phyloP scores from a whole-genome alignment of 2,113 vertebrate genomes.

The Alosa alosa region DNA sequence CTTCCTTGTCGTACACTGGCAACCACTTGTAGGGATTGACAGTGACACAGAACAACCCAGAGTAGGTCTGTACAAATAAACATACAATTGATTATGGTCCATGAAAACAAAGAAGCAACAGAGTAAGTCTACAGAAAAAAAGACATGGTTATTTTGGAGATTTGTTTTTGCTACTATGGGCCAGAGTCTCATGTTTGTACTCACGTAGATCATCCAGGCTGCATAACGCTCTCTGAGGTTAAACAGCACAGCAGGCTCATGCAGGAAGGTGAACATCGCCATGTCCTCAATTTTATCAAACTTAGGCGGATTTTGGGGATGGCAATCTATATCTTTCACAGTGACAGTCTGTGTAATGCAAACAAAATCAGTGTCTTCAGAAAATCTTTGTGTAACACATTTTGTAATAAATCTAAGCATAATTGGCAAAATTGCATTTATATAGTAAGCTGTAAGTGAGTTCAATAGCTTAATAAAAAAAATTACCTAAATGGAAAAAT shows the following conservation, averaged over 20 bases:
- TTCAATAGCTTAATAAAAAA: too few species aligned
- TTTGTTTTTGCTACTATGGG: not conserved
- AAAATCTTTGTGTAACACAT: not conserved
- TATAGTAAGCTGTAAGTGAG: too few species aligned
- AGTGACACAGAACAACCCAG: constrained; percentile 15
- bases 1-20: constrained; percentile 6
- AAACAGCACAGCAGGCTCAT: constrained; percentile 77
- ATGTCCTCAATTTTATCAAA: constrained; percentile 81
- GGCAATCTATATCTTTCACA: constrained; percentile 68
- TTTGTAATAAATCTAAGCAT: too few species aligned
- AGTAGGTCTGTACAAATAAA: not conserved
- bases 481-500: too few species aligned
- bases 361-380: not conserved
- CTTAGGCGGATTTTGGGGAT: constrained; percentile 83
- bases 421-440: too few species aligned
- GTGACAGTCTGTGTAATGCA: constrained; percentile 61
- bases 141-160: not conserved
- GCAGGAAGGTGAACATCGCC: constrained; percentile 82
- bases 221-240: constrained; percentile 82
- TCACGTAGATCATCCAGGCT: constrained; percentile 83
- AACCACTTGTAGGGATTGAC: constrained; percentile 8
- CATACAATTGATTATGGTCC: not conserved
- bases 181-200: constrained; percentile 27
- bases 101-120: not conserved
- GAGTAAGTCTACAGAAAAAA: not conserved